These are phyloP conservation scores for Tretioscincus oriximinensis DNA, from an alignment of 2,113 vertebrate genomes.

Conservation along the genomic window DNA sequence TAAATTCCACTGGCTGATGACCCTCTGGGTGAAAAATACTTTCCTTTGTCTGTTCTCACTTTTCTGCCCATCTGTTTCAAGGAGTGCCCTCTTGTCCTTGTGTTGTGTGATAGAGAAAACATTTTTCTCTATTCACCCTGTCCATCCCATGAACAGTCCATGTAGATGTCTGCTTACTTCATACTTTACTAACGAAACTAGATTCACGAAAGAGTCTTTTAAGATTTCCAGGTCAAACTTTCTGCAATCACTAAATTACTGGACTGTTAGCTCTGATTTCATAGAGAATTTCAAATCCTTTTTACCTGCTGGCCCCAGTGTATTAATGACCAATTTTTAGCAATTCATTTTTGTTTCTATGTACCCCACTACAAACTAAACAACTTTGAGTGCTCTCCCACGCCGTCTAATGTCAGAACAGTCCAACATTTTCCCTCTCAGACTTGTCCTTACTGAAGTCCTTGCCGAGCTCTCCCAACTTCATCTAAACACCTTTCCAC, in stretches of 20 bases:
- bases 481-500: background rate
- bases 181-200: background rate
- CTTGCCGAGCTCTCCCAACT: slow-evolving; percentile 1
- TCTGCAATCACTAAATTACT: background rate
- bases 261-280: background rate
- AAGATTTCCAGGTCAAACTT: background rate
- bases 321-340: slow-evolving; percentile 7
- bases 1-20: too few relatives aligned
- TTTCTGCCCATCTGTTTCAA: too few relatives aligned
- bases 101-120: too few relatives aligned
- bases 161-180: background rate
- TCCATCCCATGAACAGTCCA: too few relatives aligned
- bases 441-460: background rate
- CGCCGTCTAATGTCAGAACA: background rate
- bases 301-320: background rate
- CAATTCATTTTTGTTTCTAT: background rate
- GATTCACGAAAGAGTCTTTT: background rate
- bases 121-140: too few relatives aligned
- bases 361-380: background rate
- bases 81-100: too few relatives aligned
- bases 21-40: too few relatives aligned
- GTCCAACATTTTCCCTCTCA: background rate
- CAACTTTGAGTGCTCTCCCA: too few relatives aligned
- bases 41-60: too few relatives aligned
- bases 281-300: background rate